phyloP scores from a whole-genome alignment of 2,113 vertebrate species.

The Ammospiza nelsoni region DNA sequence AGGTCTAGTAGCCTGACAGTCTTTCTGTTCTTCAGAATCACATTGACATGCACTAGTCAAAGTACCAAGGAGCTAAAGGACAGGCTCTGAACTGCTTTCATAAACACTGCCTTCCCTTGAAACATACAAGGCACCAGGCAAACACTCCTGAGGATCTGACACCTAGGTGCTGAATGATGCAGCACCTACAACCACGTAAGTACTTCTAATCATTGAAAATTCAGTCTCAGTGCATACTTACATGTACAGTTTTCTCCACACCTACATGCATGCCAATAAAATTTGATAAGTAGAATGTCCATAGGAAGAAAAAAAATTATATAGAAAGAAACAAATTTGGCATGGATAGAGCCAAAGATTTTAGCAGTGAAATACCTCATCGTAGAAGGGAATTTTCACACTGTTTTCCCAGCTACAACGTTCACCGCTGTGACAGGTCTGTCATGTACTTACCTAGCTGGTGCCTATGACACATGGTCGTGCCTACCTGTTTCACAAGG shows the following conservation, averaged over 20 bases:
- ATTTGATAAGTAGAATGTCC: background rate
- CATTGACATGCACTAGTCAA: background rate
- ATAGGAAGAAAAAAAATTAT: background rate
- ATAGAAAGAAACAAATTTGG: background rate
- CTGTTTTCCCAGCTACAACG: background rate
- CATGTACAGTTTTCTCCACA: background rate
- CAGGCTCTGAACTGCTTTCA: background rate
- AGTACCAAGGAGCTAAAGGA: background rate
- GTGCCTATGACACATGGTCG: background rate
- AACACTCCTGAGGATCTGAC: background rate
- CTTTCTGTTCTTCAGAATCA: background rate
- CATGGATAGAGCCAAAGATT: background rate
- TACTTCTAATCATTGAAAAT: background rate
- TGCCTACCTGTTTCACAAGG: background rate
- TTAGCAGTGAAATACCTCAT: background rate
- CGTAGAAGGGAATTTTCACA: background rate
- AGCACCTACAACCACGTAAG: background rate
- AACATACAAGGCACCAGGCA: background rate
- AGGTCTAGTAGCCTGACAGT: background rate
- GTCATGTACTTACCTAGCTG: background rate
- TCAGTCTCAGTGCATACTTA: background rate
- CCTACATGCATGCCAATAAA: background rate
- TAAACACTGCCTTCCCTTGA: background rate
- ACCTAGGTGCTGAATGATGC: background rate
- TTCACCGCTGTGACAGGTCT: fast-evolving